Base-by-base conservation (phyloP, 2,113 vertebrate genomes). In the Psilopsiagon aymara region DNA sequence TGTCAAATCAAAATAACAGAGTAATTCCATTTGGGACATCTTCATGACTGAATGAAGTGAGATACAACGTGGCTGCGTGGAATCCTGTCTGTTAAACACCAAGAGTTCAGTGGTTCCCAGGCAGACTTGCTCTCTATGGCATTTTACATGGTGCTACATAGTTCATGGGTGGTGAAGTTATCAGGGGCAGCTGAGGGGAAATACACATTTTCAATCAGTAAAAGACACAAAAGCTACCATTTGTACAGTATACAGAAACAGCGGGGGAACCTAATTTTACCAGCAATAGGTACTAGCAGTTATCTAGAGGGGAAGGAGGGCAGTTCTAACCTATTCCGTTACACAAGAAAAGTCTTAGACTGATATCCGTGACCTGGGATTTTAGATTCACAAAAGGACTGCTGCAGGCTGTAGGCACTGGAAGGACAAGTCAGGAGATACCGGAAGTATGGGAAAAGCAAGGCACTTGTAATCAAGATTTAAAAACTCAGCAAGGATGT, bases 341-440 rank as follows among this genome's bases (percentile, higher is more conserved):
- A 63, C 0, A 0, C 24, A 57, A 29, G 23, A 51, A 78, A 84
- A 91, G 55, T 88, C 41, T 41, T 51, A 28, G 23, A 69, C 25
- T 53, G 15, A 37, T 31, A 27, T 60, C 35, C 0, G 0, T 78
- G 88, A 88, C 60, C 24, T 55, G 62, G 91, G 43, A 31, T 33
- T 55, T 49, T 75, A 70, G 92, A 95, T 94, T 80, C 89, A 92
- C 86, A 91, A 84, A 95, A 95, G 74, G 33, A 52, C 12, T 78
- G 73, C 60, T 91, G 47, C 41, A 73, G 52, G 82, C 35, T 63
- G 28, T 64, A 47, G 67, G 18, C 29, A 17, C 16, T 73, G 69
- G 55, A 84, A 84, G n/a, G 64, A n/a, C 41, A 67, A 52, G 41
- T 11, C 4, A 24, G 49, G 14, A 82, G 49, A 80, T 70, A 55